Percentiles rank a stretch among this genome's conserved stretches.
These are phyloP conservation scores for Philopedon plagiatum DNA, from an alignment of 2,888 invertebrate genomes.

Conservation along the genomic window DNA sequence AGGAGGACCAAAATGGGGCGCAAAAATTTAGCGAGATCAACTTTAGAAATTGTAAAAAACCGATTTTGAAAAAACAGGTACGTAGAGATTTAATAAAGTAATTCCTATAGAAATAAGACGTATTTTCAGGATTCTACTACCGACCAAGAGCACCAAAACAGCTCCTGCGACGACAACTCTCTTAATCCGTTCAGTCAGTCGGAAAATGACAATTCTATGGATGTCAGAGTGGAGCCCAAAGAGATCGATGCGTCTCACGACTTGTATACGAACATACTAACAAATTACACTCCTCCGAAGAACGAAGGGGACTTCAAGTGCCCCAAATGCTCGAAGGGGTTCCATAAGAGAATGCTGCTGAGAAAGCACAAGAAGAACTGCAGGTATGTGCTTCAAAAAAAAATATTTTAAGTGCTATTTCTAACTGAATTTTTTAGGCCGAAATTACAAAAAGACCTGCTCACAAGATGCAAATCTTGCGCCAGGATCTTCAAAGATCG, in stretches of 20 bases:
- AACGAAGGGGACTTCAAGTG: slow-evolving; percentile 71
- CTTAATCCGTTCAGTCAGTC: slow-evolving; percentile 13
- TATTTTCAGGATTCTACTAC: slow-evolving; percentile 15
- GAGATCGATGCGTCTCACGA: slow-evolving; percentile 66
- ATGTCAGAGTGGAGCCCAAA: slow-evolving; percentile 59
- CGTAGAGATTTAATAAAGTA: too few relatives aligned
- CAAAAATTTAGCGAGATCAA: not conserved
- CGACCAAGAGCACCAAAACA: slow-evolving; percentile 18
- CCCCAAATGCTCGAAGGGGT: slow-evolving; percentile 72
- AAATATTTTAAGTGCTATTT: not conserved
- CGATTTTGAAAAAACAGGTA: slow-evolving; percentile 19
- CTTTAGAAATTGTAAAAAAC: not conserved
- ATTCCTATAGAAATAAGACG: not conserved
- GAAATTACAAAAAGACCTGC: slow-evolving; percentile 70
- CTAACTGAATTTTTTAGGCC: slow-evolving; percentile 55
- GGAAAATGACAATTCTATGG: slow-evolving; percentile 49
- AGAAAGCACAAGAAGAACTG: slow-evolving; percentile 75
- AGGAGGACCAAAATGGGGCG: not conserved
- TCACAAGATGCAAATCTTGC: slow-evolving; percentile 73
- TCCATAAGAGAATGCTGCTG: slow-evolving; percentile 72
- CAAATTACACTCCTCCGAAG: slow-evolving; percentile 67
- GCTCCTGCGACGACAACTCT: slow-evolving; percentile 14
- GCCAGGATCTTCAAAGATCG: slow-evolving; percentile 73
- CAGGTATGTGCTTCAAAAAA: slow-evolving; percentile 24
- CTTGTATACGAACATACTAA: slow-evolving; percentile 67